These are phyloP conservation scores for Calypte anna DNA, from an alignment of 2,113 vertebrate genomes.

Conservation along the genomic window DNA sequence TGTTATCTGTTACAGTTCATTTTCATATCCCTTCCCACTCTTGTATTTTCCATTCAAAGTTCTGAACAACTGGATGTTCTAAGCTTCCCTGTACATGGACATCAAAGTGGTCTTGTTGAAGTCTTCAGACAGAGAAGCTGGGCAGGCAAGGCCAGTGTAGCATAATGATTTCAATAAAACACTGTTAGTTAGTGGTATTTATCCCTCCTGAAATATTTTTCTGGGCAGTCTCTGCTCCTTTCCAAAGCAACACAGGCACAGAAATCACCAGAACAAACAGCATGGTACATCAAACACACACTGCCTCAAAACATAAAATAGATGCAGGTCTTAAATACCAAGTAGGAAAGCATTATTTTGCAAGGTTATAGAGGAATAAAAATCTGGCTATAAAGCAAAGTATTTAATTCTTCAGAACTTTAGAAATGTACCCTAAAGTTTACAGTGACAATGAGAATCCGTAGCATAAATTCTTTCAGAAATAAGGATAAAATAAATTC, in stretches of 20 bases:
- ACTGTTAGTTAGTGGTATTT: not conserved
- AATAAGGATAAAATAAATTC: not conserved
- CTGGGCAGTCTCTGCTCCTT: not conserved
- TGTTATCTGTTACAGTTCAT: not conserved
- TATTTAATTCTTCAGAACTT: not conserved
- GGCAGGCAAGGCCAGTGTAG: not conserved
- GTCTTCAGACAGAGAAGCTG: not conserved
- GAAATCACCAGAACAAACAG: not conserved
- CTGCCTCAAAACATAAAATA: not conserved
- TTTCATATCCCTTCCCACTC: not conserved
- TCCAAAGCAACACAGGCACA: not conserved
- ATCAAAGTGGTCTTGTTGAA: not conserved
- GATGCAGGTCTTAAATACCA: not conserved
- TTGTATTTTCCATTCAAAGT: not conserved
- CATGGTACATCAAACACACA: not conserved
- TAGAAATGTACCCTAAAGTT: not conserved
- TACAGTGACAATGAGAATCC: not conserved
- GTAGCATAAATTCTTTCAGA: not conserved
- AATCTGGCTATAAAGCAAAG: not conserved
- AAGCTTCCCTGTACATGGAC: not conserved
- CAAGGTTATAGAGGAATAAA: not conserved
- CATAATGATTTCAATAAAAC: not conserved
- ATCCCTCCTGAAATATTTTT: not conserved
- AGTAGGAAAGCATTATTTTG: not conserved
- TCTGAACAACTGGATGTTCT: not conserved